Evolutionary conservation across 2,113 vertebrate species (phyloP).

Genomic region (Acrocephalus kingi): DNA sequence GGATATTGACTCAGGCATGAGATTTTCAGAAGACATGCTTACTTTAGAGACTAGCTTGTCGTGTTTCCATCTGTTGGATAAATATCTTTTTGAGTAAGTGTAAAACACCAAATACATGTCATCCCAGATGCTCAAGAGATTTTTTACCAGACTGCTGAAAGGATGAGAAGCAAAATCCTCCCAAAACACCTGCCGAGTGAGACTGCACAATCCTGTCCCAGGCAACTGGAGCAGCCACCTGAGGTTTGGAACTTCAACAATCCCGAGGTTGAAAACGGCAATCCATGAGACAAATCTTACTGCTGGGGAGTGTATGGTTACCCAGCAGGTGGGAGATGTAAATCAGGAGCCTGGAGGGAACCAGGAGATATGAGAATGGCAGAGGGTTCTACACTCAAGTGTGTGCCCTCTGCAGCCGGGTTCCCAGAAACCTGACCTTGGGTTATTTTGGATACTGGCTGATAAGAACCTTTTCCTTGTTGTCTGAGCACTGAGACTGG

Average conservation of each 20-base stretch:
- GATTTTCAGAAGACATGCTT: slow-evolving; percentile 29
- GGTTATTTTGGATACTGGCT: slow-evolving; percentile 38
- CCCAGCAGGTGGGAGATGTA: slow-evolving; percentile 44
- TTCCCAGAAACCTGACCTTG: slow-evolving; percentile 26
- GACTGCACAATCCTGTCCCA: background rate
- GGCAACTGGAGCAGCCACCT: background rate
- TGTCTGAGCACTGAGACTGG: background rate
- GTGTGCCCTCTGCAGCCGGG: background rate
- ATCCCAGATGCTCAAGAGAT: background rate
- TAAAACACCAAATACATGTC: slow-evolving; percentile 16
- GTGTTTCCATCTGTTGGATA: slow-evolving; percentile 57
- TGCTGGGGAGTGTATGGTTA: background rate
- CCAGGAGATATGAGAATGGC: background rate
- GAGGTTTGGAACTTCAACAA: background rate
- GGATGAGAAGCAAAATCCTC: background rate
- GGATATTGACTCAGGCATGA: slow-evolving; percentile 31
- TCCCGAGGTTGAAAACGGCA: background rate
- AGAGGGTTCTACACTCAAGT: background rate
- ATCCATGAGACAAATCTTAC: background rate
- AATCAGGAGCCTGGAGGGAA: slow-evolving; percentile 37
- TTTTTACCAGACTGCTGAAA: background rate
- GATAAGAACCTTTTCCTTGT: background rate
- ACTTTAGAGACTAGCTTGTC: slow-evolving; percentile 35
- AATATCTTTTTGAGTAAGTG: slow-evolving; percentile 48
- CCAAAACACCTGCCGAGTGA: background rate